Percentiles rank a stretch among this genome's conserved stretches.
Conservation (phyloP, 1,140 invertebrate species). For the Eumaeus atala region DNA sequence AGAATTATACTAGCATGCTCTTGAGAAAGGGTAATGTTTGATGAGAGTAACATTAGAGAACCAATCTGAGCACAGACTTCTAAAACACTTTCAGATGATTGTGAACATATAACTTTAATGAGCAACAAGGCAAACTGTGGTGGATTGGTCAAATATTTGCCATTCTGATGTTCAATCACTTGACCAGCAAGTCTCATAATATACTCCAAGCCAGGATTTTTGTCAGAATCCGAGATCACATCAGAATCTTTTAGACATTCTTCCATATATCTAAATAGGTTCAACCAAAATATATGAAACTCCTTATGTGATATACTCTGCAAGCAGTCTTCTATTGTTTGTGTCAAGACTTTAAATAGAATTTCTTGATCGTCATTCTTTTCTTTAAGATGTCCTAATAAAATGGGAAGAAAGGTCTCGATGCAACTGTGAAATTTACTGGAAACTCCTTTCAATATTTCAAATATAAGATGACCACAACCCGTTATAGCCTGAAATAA, state of each 20-base stretch:
- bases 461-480: constrained; percentile 88
- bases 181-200: constrained; percentile 76
- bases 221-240: constrained; percentile 39
- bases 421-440: constrained; percentile 89
- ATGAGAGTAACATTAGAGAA: constrained; percentile 76
- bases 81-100: constrained; percentile 69
- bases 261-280: constrained; percentile 50
- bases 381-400: constrained; percentile 77
- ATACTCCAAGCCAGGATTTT: constrained; percentile 54
- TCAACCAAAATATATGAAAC: constrained; percentile 77
- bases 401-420: constrained; percentile 77
- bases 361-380: constrained; percentile 73
- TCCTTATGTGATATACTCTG: constrained; percentile 76
- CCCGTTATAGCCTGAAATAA: constrained; percentile 78
- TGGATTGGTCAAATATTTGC: constrained; percentile 78
- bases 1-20: constrained; percentile 80
- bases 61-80: constrained; percentile 75
- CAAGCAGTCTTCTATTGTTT: constrained; percentile 76
- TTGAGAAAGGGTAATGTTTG: constrained; percentile 78
- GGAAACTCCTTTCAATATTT: constrained; percentile 86
- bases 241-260: constrained; percentile 49
- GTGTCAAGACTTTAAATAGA: constrained; percentile 77
- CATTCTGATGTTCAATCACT: constrained; percentile 77
- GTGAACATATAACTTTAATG: constrained; percentile 72
- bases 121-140: constrained; percentile 70